phyloP scores from a whole-genome alignment of 1,140 invertebrate genomes.

The Drosophila tropicalis region DNA sequence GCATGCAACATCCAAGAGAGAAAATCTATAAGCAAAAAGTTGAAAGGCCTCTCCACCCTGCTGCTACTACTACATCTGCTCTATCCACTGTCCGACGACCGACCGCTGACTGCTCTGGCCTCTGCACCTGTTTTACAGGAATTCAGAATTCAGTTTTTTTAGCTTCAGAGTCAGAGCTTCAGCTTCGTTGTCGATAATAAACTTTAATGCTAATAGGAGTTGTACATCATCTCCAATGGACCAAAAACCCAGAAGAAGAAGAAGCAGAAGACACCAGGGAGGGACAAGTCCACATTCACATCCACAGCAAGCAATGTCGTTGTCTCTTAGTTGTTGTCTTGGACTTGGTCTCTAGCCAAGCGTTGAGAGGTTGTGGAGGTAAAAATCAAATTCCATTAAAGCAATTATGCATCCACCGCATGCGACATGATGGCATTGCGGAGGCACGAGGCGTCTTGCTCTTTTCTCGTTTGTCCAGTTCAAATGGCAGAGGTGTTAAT shows the following conservation, averaged over 20 bases:
- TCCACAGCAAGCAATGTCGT: constrained; percentile 2
- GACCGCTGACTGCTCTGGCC: constrained; percentile 10
- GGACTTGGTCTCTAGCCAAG: constrained; percentile 31
- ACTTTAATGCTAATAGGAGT: constrained; percentile 82
- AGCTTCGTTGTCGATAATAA: constrained; percentile 79
- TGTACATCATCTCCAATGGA: constrained; percentile 80
- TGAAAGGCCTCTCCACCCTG: constrained; percentile 66
- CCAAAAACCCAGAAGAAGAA: constrained; percentile 61
- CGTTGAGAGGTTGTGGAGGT: constrained; percentile 49
- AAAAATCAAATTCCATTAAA: constrained; percentile 80
- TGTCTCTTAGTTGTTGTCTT: constrained; percentile 30
- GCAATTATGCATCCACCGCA: constrained; percentile 65
- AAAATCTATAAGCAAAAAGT: constrained; percentile 69
- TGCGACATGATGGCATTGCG: constrained; percentile 22
- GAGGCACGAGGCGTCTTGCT: constrained; percentile 11
- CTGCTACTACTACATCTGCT: constrained; percentile 5
- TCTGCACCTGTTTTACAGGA: constrained; percentile 79
- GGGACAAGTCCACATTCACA: background rate
- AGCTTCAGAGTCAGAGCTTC: background rate
- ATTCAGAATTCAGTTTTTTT: constrained; percentile 57
- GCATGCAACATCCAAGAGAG: constrained; percentile 75
- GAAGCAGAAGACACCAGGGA: constrained; percentile 20
- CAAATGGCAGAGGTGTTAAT: constrained; percentile 82
- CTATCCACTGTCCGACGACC: constrained; percentile 11
- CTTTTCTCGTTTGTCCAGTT: constrained; percentile 77